Evolutionary conservation across 2,888 invertebrate species (phyloP).

Genomic region (Melinopterus prodromus): DNA sequence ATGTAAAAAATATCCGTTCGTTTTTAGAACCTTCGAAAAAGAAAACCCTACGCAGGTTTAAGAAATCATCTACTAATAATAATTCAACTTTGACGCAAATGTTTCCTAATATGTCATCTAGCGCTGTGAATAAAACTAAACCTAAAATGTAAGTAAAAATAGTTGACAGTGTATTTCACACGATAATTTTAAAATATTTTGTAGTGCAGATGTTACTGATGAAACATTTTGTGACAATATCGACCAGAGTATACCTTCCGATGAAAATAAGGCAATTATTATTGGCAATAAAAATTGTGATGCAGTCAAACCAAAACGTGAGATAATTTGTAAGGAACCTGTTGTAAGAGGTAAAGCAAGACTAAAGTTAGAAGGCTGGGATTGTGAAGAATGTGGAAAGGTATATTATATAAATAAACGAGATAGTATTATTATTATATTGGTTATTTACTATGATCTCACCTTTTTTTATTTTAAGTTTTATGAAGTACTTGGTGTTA

Average conservation of each 20-base stretch:
- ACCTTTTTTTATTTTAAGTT: constrained; percentile 24
- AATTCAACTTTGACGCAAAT: constrained; percentile 29
- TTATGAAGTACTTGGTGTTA: constrained; percentile 31
- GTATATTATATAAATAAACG: constrained; percentile 21
- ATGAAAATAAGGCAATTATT: not conserved
- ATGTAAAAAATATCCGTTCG: constrained; percentile 10
- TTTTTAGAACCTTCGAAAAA: constrained; percentile 18
- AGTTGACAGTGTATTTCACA: not conserved
- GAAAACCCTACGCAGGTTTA: constrained; percentile 8
- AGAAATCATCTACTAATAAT: constrained; percentile 20
- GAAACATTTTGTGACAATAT: constrained; percentile 10
- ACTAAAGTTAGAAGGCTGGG: constrained; percentile 33
- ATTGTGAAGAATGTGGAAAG: constrained; percentile 33
- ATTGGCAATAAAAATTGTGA: constrained; percentile 5
- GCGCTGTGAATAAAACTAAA: not conserved
- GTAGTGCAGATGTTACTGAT: constrained; percentile 12
- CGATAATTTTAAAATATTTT: constrained; percentile 4
- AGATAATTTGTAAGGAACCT: constrained; percentile 24
- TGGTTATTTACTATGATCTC: not conserved
- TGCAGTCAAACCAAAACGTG: not conserved
- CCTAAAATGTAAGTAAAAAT: constrained; percentile 9
- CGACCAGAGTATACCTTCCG: not conserved
- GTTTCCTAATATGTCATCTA: constrained; percentile 7
- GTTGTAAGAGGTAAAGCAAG: constrained; percentile 33
- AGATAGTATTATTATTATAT: too few species aligned